These are phyloP conservation scores for Nemoura dubitans DNA, from an alignment of 2,888 invertebrate species.

Conservation along the genomic window DNA sequence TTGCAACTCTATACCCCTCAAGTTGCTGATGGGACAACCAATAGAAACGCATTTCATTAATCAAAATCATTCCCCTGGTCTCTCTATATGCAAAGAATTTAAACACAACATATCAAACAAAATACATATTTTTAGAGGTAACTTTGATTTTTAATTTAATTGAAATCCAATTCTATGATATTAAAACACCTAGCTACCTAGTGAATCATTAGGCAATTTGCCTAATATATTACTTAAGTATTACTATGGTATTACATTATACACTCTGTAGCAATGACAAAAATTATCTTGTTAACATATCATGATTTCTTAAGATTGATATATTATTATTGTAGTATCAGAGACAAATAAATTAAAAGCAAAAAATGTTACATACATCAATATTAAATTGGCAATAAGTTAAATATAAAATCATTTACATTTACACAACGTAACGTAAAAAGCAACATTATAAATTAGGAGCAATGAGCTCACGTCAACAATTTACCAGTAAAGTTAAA, in stretches of 20 bases:
- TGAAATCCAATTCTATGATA: not conserved
- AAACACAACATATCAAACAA: too few relatives aligned
- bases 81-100: too few relatives aligned
- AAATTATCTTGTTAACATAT: too few relatives aligned
- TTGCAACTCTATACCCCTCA: too few relatives aligned
- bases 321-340: too few relatives aligned
- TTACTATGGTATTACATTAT: too few relatives aligned
- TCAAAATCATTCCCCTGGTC: too few relatives aligned
- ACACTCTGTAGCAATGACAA: not conserved
- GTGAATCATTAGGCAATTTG: too few relatives aligned
- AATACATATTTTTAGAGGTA: conserved; percentile 13
- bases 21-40: too few relatives aligned
- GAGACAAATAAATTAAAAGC: not conserved
- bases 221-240: too few relatives aligned
- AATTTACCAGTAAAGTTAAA: not conserved
- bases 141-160: not conserved
- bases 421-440: not conserved
- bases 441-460: not conserved
- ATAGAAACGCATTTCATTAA: too few relatives aligned
- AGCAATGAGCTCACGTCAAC: not conserved
- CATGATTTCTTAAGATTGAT: too few relatives aligned
- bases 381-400: conserved; percentile 15
- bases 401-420: not conserved
- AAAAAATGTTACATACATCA: not conserved
- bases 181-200: not conserved